Base-by-base conservation (phyloP, 1,140 invertebrate species). In the Pararge aegeria region DNA sequence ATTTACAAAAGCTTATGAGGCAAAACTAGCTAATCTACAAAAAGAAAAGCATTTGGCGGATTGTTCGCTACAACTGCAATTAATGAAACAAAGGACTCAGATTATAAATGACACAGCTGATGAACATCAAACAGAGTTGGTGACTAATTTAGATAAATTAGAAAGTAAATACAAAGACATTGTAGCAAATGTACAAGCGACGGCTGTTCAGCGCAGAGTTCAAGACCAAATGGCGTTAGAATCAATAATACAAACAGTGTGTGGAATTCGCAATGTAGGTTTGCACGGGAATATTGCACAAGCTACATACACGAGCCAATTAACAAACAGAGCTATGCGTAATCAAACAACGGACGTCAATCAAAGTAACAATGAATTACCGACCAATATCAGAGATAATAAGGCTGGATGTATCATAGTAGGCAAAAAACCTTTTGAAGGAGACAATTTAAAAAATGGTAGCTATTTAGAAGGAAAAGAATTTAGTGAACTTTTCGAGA, bases 111-210 rank as follows among this genome's bases (percentile, higher is more conserved):
- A 87, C 38, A 56, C 77, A n/a, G 59, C 75, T 15, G 74, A 80
- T 46, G 80, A 85, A 66, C 78, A 73, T 58, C 78, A 85, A 64
- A 53, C 53, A 18, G 82, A 89, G 70, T 34, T 83, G 18, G 60
- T 44, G 12, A 64, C 57, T 18, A 70, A 76, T 16, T 56, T 89
- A 15, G 75, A 78, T 10, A 89, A 86, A 63, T 64, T 89, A 19
- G 86, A 89, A 70, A 64, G 37, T n/a, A 89, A 85, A 64, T 89
- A 89, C 49, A 87, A 87, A 61, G 80, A 83, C 10, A 83, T 89
- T 6, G 78, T 89, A 29, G 81, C 80, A 2, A 86, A 75, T 49
- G 73, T 89, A 27, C 86, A 89, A 74, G 73, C 80, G 3, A 85
- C 84, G 0, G 81, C 84, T 27, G 82, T 89, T 48, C 78, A 89